Evolutionary conservation across 2,797 vertebrate genomes (phyloP).

Genomic region (Periparus ater): DNA sequence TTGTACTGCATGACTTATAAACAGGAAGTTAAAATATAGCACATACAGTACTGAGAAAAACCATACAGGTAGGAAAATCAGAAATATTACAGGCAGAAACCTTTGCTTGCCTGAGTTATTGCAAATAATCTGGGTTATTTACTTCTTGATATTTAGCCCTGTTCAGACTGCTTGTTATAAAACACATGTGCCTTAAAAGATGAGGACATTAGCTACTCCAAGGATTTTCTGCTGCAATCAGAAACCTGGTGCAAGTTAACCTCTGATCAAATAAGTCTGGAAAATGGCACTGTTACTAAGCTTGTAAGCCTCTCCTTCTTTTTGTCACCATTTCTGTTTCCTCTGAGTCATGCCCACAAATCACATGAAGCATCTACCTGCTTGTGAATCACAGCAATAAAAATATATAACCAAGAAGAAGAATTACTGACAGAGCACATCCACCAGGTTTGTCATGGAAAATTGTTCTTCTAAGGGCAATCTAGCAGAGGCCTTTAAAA

Average conservation of each 20-base stretch:
- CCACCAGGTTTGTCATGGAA: fast-evolving
- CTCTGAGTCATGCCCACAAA: not conserved
- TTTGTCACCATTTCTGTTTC: not conserved
- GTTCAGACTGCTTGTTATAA: not conserved
- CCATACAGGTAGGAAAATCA: not conserved
- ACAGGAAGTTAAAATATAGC: not conserved
- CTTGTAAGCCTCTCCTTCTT: not conserved
- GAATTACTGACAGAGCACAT: fast-evolving
- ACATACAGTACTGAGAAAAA: not conserved
- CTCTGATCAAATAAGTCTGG: fast-evolving
- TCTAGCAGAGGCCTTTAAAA: not conserved
- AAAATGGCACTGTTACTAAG: not conserved
- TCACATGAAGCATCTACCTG: not conserved
- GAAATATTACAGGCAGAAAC: not conserved
- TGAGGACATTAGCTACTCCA: not conserved
- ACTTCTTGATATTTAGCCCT: not conserved
- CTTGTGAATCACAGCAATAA: not conserved
- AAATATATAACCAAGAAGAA: not conserved
- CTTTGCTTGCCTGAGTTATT: not conserved
- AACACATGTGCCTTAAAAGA: not conserved
- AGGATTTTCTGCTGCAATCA: not conserved
- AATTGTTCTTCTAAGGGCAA: not conserved
- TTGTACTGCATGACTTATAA: not conserved
- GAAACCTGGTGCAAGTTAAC: not conserved
- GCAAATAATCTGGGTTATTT: not conserved